phyloP scores from a whole-genome alignment of 2,113 vertebrate genomes.

The Hemichromis elongatus region DNA sequence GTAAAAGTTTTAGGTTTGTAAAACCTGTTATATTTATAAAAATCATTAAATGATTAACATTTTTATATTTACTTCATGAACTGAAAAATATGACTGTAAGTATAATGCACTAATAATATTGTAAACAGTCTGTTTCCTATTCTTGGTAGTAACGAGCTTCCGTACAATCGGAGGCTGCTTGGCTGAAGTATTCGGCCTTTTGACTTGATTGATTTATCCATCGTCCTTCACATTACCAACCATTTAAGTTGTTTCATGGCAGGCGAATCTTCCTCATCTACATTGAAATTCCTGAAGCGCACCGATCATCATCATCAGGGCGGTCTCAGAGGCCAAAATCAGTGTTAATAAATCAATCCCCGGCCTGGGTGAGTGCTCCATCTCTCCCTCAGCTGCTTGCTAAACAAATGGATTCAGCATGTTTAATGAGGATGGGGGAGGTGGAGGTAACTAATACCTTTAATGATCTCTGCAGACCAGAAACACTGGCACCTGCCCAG shows the following conservation, averaged over 20 bases:
- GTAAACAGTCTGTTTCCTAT: not conserved
- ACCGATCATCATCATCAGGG: constrained; percentile 24
- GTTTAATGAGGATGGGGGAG: constrained; percentile 58
- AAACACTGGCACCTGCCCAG: not conserved
- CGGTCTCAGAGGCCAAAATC: constrained; percentile 48
- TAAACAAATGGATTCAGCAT: constrained; percentile 70
- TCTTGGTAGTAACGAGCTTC: not conserved
- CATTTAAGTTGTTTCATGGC: not conserved
- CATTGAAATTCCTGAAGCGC: constrained; percentile 48
- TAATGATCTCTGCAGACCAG: constrained; percentile 67
- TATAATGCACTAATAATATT: not conserved
- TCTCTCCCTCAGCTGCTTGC: constrained; percentile 50
- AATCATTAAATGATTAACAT: not conserved
- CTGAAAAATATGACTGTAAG: not conserved
- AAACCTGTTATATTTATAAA: not conserved
- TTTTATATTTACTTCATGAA: not conserved
- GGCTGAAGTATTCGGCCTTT: not conserved
- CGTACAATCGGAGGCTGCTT: not conserved
- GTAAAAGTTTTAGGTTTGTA: not conserved
- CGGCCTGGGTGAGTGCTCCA: constrained; percentile 25
- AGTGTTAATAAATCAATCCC: constrained; percentile 67
- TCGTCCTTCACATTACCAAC: not conserved
- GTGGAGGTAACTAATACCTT: constrained; percentile 53
- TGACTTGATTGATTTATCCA: constrained; percentile 5
- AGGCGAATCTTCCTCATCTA: not conserved